phyloP scores from a whole-genome alignment of 1,140 invertebrate species.

The Sinonovacula constricta region DNA sequence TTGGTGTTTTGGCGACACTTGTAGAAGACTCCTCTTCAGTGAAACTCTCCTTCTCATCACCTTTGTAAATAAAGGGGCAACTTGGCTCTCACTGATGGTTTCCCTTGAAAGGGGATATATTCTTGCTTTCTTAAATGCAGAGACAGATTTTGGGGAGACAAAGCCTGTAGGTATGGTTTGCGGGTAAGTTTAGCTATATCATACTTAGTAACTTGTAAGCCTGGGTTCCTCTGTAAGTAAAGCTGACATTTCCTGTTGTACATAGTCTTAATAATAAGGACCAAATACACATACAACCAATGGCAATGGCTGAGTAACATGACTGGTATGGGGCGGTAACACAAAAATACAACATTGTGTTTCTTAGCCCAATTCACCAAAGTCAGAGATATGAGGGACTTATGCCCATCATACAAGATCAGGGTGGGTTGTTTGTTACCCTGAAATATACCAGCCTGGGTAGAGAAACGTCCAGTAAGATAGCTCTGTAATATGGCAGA shows the following conservation, averaged over 20 bases:
- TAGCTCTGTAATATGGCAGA: slow-evolving; percentile 78
- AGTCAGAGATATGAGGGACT: slow-evolving; percentile 49
- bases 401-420: slow-evolving; percentile 78
- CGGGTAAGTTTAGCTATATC: slow-evolving; percentile 25
- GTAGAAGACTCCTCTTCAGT: not conserved
- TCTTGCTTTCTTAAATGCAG: slow-evolving; percentile 44
- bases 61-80: slow-evolving; percentile 5
- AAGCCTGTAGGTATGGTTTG: slow-evolving; percentile 40
- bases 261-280: slow-evolving; percentile 55
- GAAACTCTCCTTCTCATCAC: not conserved
- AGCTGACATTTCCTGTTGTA: slow-evolving; percentile 39
- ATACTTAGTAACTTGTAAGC: slow-evolving; percentile 29
- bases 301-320: slow-evolving; percentile 22
- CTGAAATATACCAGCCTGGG: slow-evolving; percentile 56
- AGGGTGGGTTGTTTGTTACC: slow-evolving; percentile 65
- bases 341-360: slow-evolving; percentile 61
- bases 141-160: slow-evolving; percentile 51
- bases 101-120: slow-evolving; percentile 41
- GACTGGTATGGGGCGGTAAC: slow-evolving; percentile 55
- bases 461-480: slow-evolving; percentile 76
- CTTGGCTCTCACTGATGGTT: not conserved
- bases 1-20: not conserved
- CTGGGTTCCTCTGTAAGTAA: slow-evolving; percentile 28
- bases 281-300: slow-evolving; percentile 53
- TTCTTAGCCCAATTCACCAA: slow-evolving; percentile 52